Percentiles rank a stretch among this genome's conserved stretches.
These are phyloP conservation scores for Synergus laeviventris DNA, from an alignment of 2,888 invertebrate species.

Conservation along the genomic window DNA sequence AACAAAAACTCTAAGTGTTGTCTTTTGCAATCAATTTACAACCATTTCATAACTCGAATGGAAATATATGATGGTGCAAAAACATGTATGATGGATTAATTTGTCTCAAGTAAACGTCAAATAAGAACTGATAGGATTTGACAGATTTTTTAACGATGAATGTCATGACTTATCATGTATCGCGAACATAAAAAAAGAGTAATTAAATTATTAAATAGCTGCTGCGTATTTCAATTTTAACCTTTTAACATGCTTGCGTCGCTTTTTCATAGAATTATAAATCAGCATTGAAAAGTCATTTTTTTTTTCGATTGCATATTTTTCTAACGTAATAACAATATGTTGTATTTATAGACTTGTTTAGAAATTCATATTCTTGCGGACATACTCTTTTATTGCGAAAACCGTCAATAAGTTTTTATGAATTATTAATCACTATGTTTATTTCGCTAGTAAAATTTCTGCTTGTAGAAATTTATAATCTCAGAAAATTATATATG, in stretches of 20 bases:
- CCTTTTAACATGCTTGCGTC: not conserved
- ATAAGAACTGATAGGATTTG: not conserved
- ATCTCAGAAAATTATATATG: not conserved
- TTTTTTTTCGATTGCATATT: not conserved
- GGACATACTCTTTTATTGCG: not conserved
- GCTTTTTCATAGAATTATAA: not conserved
- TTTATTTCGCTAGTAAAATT: constrained; percentile 19
- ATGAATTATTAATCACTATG: not conserved
- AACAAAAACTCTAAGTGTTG: not conserved
- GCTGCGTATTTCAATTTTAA: not conserved
- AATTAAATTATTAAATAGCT: constrained; percentile 6
- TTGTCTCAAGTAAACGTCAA: not conserved
- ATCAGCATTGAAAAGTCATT: constrained; percentile 6
- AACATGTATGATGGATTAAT: constrained; percentile 10
- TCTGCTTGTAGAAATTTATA: constrained; percentile 1
- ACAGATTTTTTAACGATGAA: not conserved
- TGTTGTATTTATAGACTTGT: not conserved
- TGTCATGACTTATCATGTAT: not conserved
- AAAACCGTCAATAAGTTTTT: not conserved
- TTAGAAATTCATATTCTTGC: not conserved
- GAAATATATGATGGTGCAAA: not conserved
- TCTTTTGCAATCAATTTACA: not conserved
- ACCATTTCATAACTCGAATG: not conserved
- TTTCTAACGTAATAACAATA: not conserved
- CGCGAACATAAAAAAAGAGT: not conserved